A percentile compares a stretch with the other conserved stretches of the same genome.
Evolutionary conservation across 2,888 invertebrate genomes (phyloP).

Genomic region (Polydrusus pterygomalis): DNA sequence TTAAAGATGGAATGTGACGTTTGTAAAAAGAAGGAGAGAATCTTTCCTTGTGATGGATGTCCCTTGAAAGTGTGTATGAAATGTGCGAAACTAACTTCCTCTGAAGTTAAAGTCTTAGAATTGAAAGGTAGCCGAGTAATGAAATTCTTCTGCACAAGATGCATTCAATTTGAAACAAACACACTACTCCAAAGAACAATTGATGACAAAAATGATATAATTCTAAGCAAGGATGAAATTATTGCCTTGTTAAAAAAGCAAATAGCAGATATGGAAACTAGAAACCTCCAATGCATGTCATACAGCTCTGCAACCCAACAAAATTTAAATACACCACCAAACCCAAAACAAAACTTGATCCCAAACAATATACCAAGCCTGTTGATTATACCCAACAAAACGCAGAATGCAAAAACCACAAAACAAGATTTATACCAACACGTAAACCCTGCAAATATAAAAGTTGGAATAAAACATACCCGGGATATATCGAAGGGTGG

Average conservation of each 20-base stretch:
- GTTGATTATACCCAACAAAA: constrained; percentile 4
- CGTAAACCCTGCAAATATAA: constrained; percentile 24
- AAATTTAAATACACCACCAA: constrained; percentile 6
- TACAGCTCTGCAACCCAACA: constrained; percentile 12
- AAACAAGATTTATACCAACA: constrained; percentile 19
- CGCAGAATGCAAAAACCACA: constrained; percentile 9
- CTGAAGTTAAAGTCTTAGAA: background rate
- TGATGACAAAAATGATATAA: constrained; percentile 33
- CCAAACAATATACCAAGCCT: constrained; percentile 17
- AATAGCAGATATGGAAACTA: constrained; percentile 12
- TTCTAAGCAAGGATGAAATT: constrained; percentile 9
- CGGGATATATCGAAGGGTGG: constrained; percentile 21
- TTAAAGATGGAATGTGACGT: constrained; percentile 16
- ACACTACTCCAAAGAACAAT: constrained; percentile 26
- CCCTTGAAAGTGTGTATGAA: background rate
- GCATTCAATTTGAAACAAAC: constrained; percentile 27
- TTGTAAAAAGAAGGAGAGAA: constrained; percentile 3
- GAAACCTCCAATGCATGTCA: background rate
- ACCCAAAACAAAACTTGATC: background rate
- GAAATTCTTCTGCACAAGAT: constrained; percentile 12
- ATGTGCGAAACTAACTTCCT: background rate
- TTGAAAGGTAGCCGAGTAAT: background rate
- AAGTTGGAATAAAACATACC: constrained; percentile 26
- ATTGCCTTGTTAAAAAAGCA: constrained; percentile 18
- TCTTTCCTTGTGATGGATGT: background rate